Base-by-base conservation (phyloP, 2,113 vertebrate genomes). In the Poecilia latipinna region DNA sequence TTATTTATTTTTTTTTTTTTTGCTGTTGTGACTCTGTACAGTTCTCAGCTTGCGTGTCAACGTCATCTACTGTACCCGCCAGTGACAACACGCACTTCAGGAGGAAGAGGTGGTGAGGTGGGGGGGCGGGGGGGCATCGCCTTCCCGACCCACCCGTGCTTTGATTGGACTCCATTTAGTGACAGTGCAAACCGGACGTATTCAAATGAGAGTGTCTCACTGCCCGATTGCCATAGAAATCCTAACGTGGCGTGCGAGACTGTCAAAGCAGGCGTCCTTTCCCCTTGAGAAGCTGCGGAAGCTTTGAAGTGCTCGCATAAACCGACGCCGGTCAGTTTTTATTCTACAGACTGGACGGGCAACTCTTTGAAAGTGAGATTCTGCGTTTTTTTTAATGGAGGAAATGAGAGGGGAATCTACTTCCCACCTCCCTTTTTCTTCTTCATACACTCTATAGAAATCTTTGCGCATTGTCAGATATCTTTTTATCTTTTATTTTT, bases 401-500 rank as follows among this genome's bases (percentile, higher is more conserved):
- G 94, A 96, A 96, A 96, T 95, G 95, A 96, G 94, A 94, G 95
- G 94, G 95, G 93, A 94, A 94, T 93, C 7, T 32, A 19, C 19
- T 13, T 11, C 61, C 29, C 62, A 8, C 29, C 28, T 32, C 28
- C 12, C 95, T 15, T 42, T 42, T 13, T 12, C 95, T 97, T 95
- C 96, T 96, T 96, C 94, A 95, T 95, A 94, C 91, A 94, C 94
- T 96, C 96, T 94, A 96, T 96, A 96, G 95, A 96, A 96, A 95
- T 90, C 94, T 94, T 90, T 94, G 93, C 94, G 93, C 95, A 96
- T 97, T 97, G 96, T 97, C 93, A 94, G 91, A 89, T 94, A 95
- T 94, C 95, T 96, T 97, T 86, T 96, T 96, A 95, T 97, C 95
- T 94, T 88, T 96, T 96, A 95, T 97, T 96, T 97, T 96, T 96